phyloP scores from a whole-genome alignment of 2,888 invertebrate genomes.

The Aleiodes alternator region DNA sequence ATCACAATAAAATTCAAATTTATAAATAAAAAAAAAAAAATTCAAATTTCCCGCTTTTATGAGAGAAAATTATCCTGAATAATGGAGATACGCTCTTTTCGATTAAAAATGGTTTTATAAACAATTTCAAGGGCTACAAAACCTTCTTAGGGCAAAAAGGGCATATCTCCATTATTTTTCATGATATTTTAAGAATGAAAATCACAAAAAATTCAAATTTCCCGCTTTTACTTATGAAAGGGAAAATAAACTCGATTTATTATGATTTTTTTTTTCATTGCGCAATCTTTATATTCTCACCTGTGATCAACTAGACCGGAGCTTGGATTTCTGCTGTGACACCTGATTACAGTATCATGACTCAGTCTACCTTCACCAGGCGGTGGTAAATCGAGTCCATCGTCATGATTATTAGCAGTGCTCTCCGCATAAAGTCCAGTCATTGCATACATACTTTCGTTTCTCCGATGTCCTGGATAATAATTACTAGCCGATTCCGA shows the following conservation, averaged over 20 bases:
- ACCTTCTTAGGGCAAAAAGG: too few species aligned
- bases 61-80: too few species aligned
- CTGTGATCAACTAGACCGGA: conserved; percentile 83
- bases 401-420: conserved; percentile 77
- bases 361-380: conserved; percentile 69
- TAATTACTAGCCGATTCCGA: conserved; percentile 73
- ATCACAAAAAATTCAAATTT: too few species aligned
- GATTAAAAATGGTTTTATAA: too few species aligned
- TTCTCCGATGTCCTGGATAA: conserved; percentile 79
- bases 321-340: conserved; percentile 90
- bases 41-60: too few species aligned
- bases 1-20: too few species aligned
- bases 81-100: too few species aligned
- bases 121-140: too few species aligned
- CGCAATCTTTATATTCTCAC: conserved; percentile 66
- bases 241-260: too few species aligned
- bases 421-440: conserved; percentile 89
- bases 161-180: too few species aligned
- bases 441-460: conserved; percentile 94
- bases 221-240: too few species aligned
- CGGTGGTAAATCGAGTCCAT: conserved; percentile 73
- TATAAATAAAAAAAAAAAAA: too few species aligned
- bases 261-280: background rate
- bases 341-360: conserved; percentile 79
- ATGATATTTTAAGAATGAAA: background rate